phyloP scores from a whole-genome alignment of 1,140 invertebrate genomes.

The Copidosoma floridanum region DNA sequence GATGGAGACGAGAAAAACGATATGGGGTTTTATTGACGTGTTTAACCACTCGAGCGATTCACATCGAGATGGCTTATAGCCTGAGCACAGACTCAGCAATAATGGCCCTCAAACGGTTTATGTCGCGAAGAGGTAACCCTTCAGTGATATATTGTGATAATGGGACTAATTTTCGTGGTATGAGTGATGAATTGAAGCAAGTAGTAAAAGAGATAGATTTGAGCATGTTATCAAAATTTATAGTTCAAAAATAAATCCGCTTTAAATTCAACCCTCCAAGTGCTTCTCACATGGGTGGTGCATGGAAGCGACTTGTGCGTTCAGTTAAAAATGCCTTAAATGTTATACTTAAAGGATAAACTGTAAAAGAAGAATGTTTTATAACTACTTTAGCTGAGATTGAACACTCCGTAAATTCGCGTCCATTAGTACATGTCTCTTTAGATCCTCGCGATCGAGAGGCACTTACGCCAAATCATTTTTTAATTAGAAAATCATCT shows the following conservation, averaged over 20 bases:
- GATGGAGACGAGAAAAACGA: conserved; percentile 35
- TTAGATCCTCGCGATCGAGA: not conserved
- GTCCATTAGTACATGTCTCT: not conserved
- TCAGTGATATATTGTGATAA: conserved; percentile 32
- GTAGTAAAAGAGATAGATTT: conserved; percentile 20
- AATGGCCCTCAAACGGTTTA: conserved; percentile 33
- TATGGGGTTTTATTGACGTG: conserved; percentile 42
- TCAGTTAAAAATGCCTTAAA: conserved; percentile 29
- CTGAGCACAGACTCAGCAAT: conserved; percentile 31
- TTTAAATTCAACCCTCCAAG: conserved; percentile 34
- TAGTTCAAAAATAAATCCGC: too few species aligned
- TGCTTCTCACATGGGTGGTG: conserved; percentile 38
- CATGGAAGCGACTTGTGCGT: conserved; percentile 35
- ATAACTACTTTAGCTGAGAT: not conserved
- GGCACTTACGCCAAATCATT: conserved; percentile 40
- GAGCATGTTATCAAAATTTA: not conserved
- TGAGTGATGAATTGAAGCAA: conserved; percentile 32
- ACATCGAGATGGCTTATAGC: conserved; percentile 32
- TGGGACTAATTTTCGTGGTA: conserved; percentile 38
- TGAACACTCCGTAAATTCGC: conserved; percentile 4
- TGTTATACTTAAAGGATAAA: not conserved
- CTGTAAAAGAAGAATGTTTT: not conserved
- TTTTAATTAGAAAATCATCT: conserved; percentile 32
- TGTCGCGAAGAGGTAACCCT: conserved; percentile 25
- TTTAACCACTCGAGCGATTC: conserved; percentile 30